These are phyloP conservation scores for Mus caroli DNA, from an alignment of 2,797 vertebrate genomes.

Conservation along the genomic window DNA sequence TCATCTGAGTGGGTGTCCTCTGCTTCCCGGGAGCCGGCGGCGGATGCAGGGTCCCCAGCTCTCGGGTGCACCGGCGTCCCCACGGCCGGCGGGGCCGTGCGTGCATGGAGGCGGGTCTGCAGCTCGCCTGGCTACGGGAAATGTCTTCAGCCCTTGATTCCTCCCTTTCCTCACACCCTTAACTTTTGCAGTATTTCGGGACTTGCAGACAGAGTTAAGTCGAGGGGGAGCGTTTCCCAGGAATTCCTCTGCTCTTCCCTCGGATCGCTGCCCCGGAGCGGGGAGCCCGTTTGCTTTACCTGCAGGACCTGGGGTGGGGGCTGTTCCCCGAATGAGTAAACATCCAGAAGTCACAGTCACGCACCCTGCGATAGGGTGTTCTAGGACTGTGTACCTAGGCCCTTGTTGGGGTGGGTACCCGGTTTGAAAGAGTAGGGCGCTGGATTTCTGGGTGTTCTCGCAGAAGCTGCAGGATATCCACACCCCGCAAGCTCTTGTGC, in stretches of 20 bases:
- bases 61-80: neutral
- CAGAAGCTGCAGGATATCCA: neutral
- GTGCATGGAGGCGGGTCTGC: conserved; percentile 33
- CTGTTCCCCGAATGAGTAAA: conserved; percentile 27
- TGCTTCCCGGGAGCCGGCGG: neutral
- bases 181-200: conserved; percentile 77
- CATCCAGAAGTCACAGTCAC: neutral
- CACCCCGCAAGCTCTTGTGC: neutral
- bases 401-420: conserved; percentile 1
- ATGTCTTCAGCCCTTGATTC: neutral
- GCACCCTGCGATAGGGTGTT: neutral
- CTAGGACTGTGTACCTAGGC: conserved; percentile 7
- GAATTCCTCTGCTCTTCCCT: neutral
- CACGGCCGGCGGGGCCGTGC: neutral
- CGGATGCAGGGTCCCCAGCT: neutral
- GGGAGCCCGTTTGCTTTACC: neutral
- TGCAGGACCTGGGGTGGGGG: neutral
- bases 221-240: neutral
- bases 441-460: neutral
- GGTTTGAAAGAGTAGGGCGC: neutral
- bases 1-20: neutral
- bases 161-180: neutral
- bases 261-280: neutral
- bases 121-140: neutral
- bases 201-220: conserved; percentile 28